These are phyloP conservation scores for Podarcis raffonei DNA, from an alignment of 2,113 vertebrate species.

Conservation along the genomic window DNA sequence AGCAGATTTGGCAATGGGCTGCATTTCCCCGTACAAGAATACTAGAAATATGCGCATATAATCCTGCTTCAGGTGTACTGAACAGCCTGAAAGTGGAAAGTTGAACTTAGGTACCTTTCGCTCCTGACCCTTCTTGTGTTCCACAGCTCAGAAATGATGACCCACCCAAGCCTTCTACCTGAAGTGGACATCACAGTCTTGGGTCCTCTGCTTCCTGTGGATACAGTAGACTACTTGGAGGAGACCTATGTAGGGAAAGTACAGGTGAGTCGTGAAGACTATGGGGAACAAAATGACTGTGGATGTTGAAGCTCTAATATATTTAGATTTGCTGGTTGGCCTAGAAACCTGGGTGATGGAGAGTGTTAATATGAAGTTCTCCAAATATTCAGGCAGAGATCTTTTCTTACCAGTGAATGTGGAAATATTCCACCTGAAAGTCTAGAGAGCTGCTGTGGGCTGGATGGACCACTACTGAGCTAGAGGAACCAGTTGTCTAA, in stretches of 20 bases:
- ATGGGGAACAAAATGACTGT: not conserved
- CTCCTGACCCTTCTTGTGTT: not conserved
- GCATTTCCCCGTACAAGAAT: not conserved
- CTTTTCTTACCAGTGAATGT: not conserved
- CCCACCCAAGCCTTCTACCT: constrained; percentile 82
- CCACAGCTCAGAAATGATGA: constrained; percentile 91
- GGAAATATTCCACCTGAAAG: not conserved
- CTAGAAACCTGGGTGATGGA: not conserved
- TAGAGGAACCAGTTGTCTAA: too few relatives aligned
- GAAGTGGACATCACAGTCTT: constrained; percentile 83
- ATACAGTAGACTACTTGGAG: constrained; percentile 87
- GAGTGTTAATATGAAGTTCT: not conserved
- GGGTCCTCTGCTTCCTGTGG: constrained; percentile 84
- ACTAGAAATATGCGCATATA: too few relatives aligned
- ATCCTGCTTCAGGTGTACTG: not conserved
- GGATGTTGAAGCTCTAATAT: not conserved
- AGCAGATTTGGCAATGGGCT: not conserved
- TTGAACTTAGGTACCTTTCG: not conserved
- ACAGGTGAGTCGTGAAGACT: constrained; percentile 74
- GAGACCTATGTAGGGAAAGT: constrained; percentile 88
- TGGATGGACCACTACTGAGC: too few relatives aligned
- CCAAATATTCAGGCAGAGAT: not conserved
- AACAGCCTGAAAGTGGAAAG: not conserved
- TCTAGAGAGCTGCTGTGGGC: too few relatives aligned
- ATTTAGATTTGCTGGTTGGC: not conserved